Evolutionary conservation across 2,797 vertebrate genomes (phyloP).

Genomic region (Labeo calbasu): DNA sequence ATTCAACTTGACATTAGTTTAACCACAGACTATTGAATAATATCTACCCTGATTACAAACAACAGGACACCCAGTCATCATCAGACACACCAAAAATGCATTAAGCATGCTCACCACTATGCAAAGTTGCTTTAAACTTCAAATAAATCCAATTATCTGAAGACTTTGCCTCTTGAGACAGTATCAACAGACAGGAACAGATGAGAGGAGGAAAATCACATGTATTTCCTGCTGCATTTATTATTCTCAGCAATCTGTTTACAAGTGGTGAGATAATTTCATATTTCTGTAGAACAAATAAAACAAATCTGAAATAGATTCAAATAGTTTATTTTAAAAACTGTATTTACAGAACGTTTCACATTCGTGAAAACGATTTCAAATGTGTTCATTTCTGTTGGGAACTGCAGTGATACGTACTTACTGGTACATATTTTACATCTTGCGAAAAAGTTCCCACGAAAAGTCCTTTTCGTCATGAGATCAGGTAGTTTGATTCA

Average conservation of each 20-base stretch:
- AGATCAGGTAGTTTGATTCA: no score
- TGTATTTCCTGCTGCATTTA: not conserved
- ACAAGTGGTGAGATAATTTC: not conserved
- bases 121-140: not conserved
- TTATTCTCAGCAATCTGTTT: not conserved
- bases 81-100: slow-evolving; percentile 20
- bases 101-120: slow-evolving; percentile 12
- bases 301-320: not conserved
- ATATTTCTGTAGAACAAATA: not conserved
- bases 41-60: slow-evolving; percentile 46
- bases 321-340: not conserved
- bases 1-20: slow-evolving; percentile 49
- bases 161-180: not conserved
- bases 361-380: no score
- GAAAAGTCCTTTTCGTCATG: no score
- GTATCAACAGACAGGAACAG: not conserved
- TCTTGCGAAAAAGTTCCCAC: no score
- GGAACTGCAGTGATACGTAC: no score
- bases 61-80: slow-evolving; percentile 32
- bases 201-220: not conserved
- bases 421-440: no score
- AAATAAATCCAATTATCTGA: slow-evolving; percentile 15
- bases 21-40: slow-evolving; percentile 55
- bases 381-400: no score
- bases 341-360: no score